phyloP scores from a whole-genome alignment of 2,113 vertebrate species.

The Rhynchomys soricoides region DNA sequence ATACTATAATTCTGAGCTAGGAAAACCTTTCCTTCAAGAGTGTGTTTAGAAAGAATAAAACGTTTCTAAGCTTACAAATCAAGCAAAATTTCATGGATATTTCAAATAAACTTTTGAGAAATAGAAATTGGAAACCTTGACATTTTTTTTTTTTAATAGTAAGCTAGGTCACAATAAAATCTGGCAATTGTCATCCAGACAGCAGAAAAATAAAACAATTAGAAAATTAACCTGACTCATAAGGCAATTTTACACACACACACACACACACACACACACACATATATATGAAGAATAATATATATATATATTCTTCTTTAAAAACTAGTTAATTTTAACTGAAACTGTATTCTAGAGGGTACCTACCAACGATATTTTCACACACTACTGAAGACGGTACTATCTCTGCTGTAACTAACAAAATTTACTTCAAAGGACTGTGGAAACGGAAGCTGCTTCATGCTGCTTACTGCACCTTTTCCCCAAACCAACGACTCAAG shows the following conservation, averaged over 20 bases:
- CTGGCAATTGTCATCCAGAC: not conserved
- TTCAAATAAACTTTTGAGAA: constrained; percentile 22
- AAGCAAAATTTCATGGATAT: not conserved
- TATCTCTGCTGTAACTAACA: not conserved
- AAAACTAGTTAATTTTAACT: constrained; percentile 26
- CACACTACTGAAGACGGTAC: not conserved
- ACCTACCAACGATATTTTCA: constrained; percentile 5
- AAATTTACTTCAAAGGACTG: constrained; percentile 18
- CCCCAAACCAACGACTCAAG: not conserved
- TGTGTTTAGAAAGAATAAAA: not conserved
- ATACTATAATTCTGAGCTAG: not conserved
- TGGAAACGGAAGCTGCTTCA: not conserved
- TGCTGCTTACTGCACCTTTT: not conserved
- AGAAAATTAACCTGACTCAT: constrained; percentile 22
- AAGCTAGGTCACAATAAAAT: not conserved
- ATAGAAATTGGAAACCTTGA: constrained; percentile 1
- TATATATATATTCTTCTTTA: constrained; percentile 43
- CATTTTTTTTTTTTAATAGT: not conserved
- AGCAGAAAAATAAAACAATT: constrained; percentile 31
- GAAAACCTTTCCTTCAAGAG: constrained; percentile 55
- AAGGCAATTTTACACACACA: too few species aligned
- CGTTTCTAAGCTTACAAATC: not conserved
- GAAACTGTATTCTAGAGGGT: not conserved
- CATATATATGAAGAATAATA: too few species aligned
- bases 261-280: too few species aligned